Base-by-base conservation (phyloP, 2,797 vertebrate genomes). In the Acrossocheilus fasciatus region DNA sequence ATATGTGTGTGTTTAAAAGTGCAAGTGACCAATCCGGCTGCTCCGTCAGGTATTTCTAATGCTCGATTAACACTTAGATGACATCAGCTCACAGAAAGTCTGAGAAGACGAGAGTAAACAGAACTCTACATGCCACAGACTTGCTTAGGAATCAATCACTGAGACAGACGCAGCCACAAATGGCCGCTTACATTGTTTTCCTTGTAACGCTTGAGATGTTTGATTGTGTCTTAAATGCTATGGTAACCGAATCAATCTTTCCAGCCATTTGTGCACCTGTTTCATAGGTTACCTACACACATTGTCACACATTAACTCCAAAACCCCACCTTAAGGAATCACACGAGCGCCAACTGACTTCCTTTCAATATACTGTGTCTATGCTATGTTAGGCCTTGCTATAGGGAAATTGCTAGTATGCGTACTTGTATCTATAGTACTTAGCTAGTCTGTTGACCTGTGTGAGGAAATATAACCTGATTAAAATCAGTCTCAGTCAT, bases 71-170 rank as follows among this genome's bases (percentile, higher is more conserved):
- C 91, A 91, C 89, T 83, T 86, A 87, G 87, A 91, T 94, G 91
- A 88, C 90, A 90, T 89, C 90, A 89, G 69, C 89, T 92, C 87
- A 84, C 84, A 88, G 83, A 80, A 88, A 87, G 86, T 79, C 70
- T 91, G 86, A 86, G 93, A 88, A 90, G 91, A 93, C 91, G 69
- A 89, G 91, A 90, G 90, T 88, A 92, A 94, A 94, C 89, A 91
- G 82, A 86, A 83, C 69, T 88, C 87, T 91, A 90, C 81, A 91
- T 91, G 89, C 90, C 87, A 36, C 77, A 87, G 86, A 88, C 85
- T 77, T 89, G 88, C 83, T 80, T 81, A 34, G 82, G 34, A 78
- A 92, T 93, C 90, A 92, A 88, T 93, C 92, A 85, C 30, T 81
- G 87, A 86, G 82, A 78, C 73, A 86, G 75, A 75, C 30, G 41